Conservation (phyloP, 64 coral and sea anemone genomes). For the Anthopleura sola region DNA sequence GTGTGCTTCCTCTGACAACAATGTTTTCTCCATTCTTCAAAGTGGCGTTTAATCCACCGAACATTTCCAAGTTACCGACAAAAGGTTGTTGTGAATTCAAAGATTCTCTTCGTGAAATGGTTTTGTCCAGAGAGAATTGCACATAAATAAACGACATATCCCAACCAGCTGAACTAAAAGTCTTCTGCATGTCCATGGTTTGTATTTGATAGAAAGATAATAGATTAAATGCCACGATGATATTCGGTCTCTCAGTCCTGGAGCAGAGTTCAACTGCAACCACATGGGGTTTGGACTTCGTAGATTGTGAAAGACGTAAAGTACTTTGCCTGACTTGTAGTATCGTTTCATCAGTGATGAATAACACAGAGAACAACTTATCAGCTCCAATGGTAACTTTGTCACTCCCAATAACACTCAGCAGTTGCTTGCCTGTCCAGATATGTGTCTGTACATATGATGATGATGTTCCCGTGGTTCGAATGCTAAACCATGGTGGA, state of each 20-base stretch:
- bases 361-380: constrained; percentile 13
- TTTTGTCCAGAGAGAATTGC: constrained; percentile 23
- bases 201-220: constrained; percentile 3
- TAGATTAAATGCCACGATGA: constrained; percentile 26
- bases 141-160: background rate
- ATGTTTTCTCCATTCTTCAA: background rate
- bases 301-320: constrained; percentile 12
- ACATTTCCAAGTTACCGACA: constrained; percentile 23
- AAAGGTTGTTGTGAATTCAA: background rate
- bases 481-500: constrained; percentile 30
- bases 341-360: background rate
- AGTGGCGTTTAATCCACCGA: background rate
- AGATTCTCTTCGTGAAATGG: background rate
- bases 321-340: background rate
- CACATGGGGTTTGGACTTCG: background rate
- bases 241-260: background rate
- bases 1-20: background rate
- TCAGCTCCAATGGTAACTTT: background rate
- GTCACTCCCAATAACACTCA: background rate
- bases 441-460: constrained; percentile 23
- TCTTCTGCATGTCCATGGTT: constrained; percentile 11
- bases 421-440: constrained; percentile 30
- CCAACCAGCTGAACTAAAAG: constrained; percentile 22
- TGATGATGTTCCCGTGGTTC: background rate
- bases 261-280: constrained; percentile 36